Evolutionary conservation across 1,140 invertebrate genomes (phyloP).

Genomic region (Hyles vespertilio): DNA sequence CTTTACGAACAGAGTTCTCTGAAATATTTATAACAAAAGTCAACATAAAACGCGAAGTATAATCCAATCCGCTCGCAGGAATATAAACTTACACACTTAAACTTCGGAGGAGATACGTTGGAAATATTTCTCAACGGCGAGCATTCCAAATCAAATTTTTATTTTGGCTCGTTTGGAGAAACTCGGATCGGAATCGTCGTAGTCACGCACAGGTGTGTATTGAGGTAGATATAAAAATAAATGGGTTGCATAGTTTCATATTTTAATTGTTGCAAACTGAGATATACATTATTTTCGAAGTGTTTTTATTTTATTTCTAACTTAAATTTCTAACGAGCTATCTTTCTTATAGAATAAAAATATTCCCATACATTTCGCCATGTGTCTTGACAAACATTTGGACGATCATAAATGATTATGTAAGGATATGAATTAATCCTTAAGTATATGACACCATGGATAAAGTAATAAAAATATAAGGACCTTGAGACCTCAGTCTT

Average conservation of each 20-base stretch:
- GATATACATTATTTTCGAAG: not conserved
- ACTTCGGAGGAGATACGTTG: not conserved
- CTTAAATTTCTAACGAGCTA: not conserved
- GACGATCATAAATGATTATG: too few relatives aligned
- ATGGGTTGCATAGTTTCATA: not conserved
- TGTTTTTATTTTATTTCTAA: not conserved
- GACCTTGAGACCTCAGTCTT: not conserved
- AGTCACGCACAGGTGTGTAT: slow-evolving; percentile 10
- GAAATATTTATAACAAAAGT: too few relatives aligned
- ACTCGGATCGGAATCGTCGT: slow-evolving; percentile 9
- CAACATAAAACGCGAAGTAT: too few relatives aligned
- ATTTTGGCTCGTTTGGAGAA: slow-evolving; percentile 19
- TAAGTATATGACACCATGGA: not conserved
- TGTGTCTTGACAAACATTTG: not conserved
- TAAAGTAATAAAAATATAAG: not conserved
- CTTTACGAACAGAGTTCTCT: too few relatives aligned
- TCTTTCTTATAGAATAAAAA: not conserved
- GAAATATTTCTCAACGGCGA: slow-evolving; percentile 13
- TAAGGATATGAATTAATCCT: not conserved
- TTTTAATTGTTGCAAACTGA: not conserved
- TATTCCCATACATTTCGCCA: not conserved
- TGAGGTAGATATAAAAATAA: not conserved
- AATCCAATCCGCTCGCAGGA: not conserved
- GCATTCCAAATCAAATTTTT: slow-evolving; percentile 22
- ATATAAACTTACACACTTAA: not conserved